A percentile compares a stretch with the other conserved stretches of the same genome.
phyloP scores from a whole-genome alignment of 1,140 invertebrate genomes.

The honey bee (Apis mellifera) region DNA sequence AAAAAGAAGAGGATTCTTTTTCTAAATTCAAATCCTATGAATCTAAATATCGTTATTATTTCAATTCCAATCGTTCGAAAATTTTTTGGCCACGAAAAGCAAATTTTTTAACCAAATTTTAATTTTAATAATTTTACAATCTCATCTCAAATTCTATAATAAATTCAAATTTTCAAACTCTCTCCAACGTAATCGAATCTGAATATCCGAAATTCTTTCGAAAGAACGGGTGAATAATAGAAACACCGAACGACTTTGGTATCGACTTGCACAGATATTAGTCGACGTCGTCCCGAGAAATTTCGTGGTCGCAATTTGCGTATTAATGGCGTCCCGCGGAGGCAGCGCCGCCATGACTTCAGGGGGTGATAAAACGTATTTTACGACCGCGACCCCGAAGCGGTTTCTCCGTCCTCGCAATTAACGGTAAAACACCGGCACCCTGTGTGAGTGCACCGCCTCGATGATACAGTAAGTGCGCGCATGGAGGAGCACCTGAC shows the following conservation, averaged over 20 bases:
- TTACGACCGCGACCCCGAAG: slow-evolving; percentile 55
- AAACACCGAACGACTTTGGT: slow-evolving; percentile 11
- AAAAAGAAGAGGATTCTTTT: too few relatives aligned
- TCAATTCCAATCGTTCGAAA: too few relatives aligned
- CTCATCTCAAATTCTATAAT: too few relatives aligned
- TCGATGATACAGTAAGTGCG: slow-evolving; percentile 15
- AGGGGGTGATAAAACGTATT: slow-evolving; percentile 71
- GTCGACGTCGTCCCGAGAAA: slow-evolving; percentile 28
- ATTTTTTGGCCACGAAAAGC: too few relatives aligned
- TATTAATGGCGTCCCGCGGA: slow-evolving; percentile 59
- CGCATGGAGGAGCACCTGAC: neutral
- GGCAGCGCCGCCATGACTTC: slow-evolving; percentile 57
- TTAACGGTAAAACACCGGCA: slow-evolving; percentile 65
- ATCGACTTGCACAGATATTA: slow-evolving; percentile 32
- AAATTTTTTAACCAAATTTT: too few relatives aligned
- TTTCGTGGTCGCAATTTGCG: slow-evolving; percentile 61
- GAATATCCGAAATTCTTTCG: too few relatives aligned
- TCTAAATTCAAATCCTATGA: too few relatives aligned
- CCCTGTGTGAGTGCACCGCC: neutral
- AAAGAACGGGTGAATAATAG: neutral
- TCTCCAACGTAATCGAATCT: too few relatives aligned
- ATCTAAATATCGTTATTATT: too few relatives aligned
- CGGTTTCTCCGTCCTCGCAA: slow-evolving; percentile 59
- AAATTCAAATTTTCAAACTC: too few relatives aligned
- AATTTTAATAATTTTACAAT: too few relatives aligned